These are phyloP conservation scores for Tamias sibiricus DNA, from an alignment of 2,113 vertebrate species.

Conservation along the genomic window DNA sequence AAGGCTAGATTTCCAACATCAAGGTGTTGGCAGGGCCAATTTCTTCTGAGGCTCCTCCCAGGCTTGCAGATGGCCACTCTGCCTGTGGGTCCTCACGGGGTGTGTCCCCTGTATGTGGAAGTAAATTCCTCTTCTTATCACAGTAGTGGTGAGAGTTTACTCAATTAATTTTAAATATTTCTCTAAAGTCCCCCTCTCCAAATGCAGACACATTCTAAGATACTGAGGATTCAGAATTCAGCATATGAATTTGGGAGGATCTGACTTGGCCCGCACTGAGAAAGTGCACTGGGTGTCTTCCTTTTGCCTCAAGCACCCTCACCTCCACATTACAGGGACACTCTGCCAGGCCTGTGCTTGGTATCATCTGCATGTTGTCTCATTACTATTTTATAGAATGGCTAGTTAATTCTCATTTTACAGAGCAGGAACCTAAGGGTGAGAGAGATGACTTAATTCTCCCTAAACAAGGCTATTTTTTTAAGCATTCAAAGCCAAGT, in stretches of 20 bases:
- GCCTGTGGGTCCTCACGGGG: not conserved
- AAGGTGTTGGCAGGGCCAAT: accelerated
- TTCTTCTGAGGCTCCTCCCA: not conserved
- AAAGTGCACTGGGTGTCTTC: not conserved
- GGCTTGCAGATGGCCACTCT: not conserved
- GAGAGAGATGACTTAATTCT: not conserved
- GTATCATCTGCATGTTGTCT: not conserved
- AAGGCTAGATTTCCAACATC: not conserved
- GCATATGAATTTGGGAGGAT: not conserved
- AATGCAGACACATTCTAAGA: not conserved
- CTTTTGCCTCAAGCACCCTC: too few species aligned
- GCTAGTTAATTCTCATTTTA: not conserved
- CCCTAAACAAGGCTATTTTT: not conserved
- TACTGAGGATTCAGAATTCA: too few species aligned
- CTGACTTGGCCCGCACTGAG: too few species aligned
- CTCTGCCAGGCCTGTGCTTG: not conserved
- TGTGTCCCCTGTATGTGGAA: not conserved
- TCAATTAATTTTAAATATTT: not conserved
- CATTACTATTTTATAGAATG: not conserved
- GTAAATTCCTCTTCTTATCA: not conserved
- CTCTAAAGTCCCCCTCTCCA: not conserved
- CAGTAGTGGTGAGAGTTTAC: too few species aligned
- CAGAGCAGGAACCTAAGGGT: not conserved
- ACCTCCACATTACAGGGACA: not conserved
- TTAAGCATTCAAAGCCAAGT: not conserved